phyloP scores from a whole-genome alignment of 2,797 vertebrate genomes.

The Sebastes elongatus region DNA sequence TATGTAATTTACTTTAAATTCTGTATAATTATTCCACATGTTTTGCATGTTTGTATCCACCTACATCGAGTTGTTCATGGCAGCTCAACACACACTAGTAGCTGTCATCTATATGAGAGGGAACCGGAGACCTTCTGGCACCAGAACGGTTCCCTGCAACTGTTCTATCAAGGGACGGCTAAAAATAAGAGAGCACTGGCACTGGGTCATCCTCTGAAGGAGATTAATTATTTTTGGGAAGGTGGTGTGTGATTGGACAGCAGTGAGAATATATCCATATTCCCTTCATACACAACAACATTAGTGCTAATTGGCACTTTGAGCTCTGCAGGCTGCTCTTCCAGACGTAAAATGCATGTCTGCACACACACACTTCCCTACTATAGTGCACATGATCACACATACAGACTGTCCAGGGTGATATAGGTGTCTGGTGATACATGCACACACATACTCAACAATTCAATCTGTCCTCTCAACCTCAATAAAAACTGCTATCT shows the following conservation, averaged over 20 bases:
- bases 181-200: conserved; percentile 42
- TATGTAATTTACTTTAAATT: no score
- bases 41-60: no score
- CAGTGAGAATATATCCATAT: neutral
- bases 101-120: neutral
- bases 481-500: conserved; percentile 16
- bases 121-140: conserved; percentile 15
- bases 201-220: conserved; percentile 9
- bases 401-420: no score
- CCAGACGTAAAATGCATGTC: no score
- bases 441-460: neutral
- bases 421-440: neutral
- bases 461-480: neutral
- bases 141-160: neutral
- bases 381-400: no score
- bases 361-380: no score
- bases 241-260: neutral
- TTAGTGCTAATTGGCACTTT: neutral
- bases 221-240: conserved; percentile 17
- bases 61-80: neutral
- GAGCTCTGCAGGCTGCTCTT: neutral
- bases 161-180: conserved; percentile 10
- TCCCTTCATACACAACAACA: neutral
- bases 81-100: neutral
- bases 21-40: no score